Evolutionary conservation across 2,113 vertebrate genomes (phyloP).

Genomic region (Chionodraco myersi): DNA sequence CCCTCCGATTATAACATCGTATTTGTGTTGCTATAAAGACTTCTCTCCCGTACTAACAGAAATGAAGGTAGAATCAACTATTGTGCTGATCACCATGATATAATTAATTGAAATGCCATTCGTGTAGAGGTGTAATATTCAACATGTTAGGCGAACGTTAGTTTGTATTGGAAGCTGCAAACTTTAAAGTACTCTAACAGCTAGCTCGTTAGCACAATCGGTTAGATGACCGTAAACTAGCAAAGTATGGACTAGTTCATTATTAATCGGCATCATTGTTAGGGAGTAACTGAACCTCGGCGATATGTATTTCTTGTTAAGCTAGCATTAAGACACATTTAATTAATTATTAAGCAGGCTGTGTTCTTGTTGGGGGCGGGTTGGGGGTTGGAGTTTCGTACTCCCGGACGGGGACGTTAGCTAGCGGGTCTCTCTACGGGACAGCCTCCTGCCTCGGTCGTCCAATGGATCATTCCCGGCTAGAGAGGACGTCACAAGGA

Average conservation of each 20-base stretch:
- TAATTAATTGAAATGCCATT: no score
- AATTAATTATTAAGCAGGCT: no score
- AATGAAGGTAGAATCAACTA: not conserved
- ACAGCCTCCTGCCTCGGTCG: conserved; percentile 10
- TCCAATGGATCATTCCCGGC: conserved; percentile 41
- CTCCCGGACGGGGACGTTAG: not conserved
- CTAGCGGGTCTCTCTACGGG: not conserved
- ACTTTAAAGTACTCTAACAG: no score
- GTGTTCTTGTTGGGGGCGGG: not conserved
- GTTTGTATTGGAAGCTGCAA: no score
- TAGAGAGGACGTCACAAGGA: conserved; percentile 46
- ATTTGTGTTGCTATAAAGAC: not conserved
- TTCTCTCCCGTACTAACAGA: not conserved
- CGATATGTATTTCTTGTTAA: no score
- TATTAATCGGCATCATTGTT: not conserved
- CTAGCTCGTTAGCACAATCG: not conserved
- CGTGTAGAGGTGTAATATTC: no score
- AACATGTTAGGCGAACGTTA: no score
- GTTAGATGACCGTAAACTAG: fast-evolving
- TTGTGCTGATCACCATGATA: no score
- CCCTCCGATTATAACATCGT: not conserved
- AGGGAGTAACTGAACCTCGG: not conserved
- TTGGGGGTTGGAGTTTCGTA: no score
- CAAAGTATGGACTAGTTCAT: not conserved
- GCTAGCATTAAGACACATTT: not conserved